These are phyloP conservation scores for Melanotaenia pygmaea DNA, from an alignment of 2,797 vertebrate species.

Conservation along the genomic window DNA sequence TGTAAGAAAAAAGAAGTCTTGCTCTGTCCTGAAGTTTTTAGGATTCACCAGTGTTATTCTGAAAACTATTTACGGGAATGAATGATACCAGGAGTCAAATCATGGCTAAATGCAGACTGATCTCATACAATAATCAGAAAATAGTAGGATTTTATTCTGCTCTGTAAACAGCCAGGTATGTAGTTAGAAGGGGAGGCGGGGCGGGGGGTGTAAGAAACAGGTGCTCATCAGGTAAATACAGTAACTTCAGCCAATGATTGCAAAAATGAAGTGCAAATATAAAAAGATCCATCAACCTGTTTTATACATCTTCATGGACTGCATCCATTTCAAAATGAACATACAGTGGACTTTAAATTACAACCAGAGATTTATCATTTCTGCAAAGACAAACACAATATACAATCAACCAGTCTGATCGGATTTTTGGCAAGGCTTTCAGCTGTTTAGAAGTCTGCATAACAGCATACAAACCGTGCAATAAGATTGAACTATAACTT, in stretches of 20 bases:
- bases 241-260: conserved; percentile 51
- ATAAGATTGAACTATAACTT: conserved; percentile 56
- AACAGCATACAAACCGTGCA: conserved; percentile 64
- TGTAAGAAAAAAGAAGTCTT: too few relatives aligned
- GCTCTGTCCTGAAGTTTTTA: too few relatives aligned
- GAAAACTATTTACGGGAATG: background rate
- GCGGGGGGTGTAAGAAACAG: conserved; percentile 48
- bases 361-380: conserved; percentile 59
- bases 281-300: conserved; percentile 50
- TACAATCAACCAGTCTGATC: conserved; percentile 80
- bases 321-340: conserved; percentile 40
- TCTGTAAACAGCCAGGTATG: conserved; percentile 60
- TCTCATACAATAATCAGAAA: conserved; percentile 53
- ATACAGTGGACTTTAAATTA: conserved; percentile 53
- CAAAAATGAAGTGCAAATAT: conserved; percentile 73
- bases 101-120: background rate
- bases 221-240: conserved; percentile 52
- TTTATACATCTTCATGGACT: conserved; percentile 38
- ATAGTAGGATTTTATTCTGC: conserved; percentile 74
- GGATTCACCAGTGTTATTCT: background rate
- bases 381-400: conserved; percentile 53
- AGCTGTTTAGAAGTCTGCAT: conserved; percentile 49
- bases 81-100: background rate
- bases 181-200: conserved; percentile 13
- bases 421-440: conserved; percentile 74